Evolutionary conservation across 1,140 invertebrate species (phyloP).

Genomic region (Gryllus bimaculatus): DNA sequence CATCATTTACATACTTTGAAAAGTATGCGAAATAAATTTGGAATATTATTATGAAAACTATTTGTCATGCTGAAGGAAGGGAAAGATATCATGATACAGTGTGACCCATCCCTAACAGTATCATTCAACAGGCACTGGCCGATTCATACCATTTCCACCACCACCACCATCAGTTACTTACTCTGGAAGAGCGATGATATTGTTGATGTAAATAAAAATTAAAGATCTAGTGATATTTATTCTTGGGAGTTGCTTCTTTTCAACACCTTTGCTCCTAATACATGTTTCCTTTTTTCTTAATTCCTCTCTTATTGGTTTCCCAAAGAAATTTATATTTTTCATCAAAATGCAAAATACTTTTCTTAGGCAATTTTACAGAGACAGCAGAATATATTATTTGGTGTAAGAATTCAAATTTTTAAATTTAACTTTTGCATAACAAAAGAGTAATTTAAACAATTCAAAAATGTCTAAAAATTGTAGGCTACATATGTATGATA

Average conservation of each 20-base stretch:
- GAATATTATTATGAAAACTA: neutral
- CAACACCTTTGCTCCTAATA: neutral
- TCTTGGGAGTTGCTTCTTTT: neutral
- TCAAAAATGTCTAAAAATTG: no score
- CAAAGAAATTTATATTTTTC: no score
- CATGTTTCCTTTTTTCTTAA: neutral
- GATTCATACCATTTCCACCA: conserved; percentile 1
- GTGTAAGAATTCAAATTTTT: no score
- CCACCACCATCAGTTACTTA: neutral
- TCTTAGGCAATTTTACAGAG: no score
- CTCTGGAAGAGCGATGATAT: neutral
- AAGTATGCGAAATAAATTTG: neutral
- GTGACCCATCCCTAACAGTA: neutral
- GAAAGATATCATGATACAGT: conserved; percentile 5
- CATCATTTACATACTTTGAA: neutral
- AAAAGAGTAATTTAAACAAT: no score
- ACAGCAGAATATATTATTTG: no score
- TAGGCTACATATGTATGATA: no score
- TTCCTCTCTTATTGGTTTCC: no score
- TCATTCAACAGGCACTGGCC: neutral
- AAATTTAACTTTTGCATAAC: no score
- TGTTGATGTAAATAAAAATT: conserved; percentile 3
- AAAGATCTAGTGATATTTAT: conserved; percentile 6
- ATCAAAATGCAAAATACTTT: no score
- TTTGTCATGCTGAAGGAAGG: neutral